Base-by-base conservation (phyloP, 2,888 invertebrate genomes). In the Sarcophaga variegata region DNA sequence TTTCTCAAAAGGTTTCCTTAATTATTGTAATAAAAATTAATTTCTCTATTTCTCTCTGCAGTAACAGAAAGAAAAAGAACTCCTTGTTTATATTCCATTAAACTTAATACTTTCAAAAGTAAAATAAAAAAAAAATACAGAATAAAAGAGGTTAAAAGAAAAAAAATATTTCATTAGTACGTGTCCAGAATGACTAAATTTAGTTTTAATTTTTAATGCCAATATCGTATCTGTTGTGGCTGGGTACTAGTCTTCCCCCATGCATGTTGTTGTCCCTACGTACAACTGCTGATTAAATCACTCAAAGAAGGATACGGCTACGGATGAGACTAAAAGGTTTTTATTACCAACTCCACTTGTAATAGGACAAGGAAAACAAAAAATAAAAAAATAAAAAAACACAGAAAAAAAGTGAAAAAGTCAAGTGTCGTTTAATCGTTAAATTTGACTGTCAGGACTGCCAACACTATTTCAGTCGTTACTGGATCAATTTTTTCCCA, bases 391-490 rank as follows among this genome's bases (percentile, higher is more conserved):
- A 20, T 20, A 20, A 37, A 45, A n/a, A 49, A 49, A 47, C 10
- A 3, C 8, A 10, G 37, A 37, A 8, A 37, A 71, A n/a, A 25
- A 63, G 45, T 71, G 11, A 12, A 37, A 54, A 60, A 37, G 37
- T 72, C 87, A 87, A 87, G 79, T 87, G 81, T 76, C 76, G 75
- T 74, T 78, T 78, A 81, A 74, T 84, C 84, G 84, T 84, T 76
- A 79, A 79, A 82, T 76, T 87, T 71, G 71, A 76, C 67, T 79
- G 54, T 14, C 54, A 76, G 60, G 71, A 69, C 79, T 62, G 62
- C n/a, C n/a, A 84, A 77, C 62, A 54, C 54, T 79, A 70, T 59
- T 20, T 45, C 60, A 64, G 71, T 81, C 75, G 45, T 62, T 71
- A 75, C 66, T 79, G 47, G 66, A 84, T 83, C 87, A 79, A 84